Evolutionary conservation across 37 sponge, comb jelly and placozoan species (phyloP).

Genomic region (Ianthella basta): DNA sequence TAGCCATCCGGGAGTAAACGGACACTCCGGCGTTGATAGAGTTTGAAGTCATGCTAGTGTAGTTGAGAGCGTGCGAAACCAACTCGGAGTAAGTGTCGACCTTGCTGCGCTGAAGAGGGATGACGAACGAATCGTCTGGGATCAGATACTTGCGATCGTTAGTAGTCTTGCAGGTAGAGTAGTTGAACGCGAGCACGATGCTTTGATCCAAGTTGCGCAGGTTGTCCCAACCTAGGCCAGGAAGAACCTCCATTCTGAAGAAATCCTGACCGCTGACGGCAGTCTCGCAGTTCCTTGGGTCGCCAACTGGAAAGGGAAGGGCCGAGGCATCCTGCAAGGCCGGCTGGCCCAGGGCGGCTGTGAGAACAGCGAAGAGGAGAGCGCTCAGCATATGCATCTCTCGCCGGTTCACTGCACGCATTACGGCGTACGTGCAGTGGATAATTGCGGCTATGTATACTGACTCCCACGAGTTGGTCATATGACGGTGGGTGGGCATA

Average conservation of each 20-base stretch:
- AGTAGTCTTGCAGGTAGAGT: conserved; percentile 36
- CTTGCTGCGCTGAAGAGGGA: conserved; percentile 47
- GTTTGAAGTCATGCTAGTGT: conserved; percentile 33
- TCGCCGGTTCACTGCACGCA: no score
- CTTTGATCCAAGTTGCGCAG: conserved; percentile 48
- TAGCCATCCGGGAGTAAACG: conserved; percentile 28
- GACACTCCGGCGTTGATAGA: conserved; percentile 40
- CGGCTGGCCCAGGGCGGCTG: not conserved
- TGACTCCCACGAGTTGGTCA: no score
- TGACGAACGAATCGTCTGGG: conserved; percentile 44
- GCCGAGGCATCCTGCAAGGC: not conserved
- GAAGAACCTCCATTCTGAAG: conserved; percentile 46
- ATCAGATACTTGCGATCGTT: conserved; percentile 48
- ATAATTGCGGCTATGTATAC: no score
- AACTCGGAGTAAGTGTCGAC: conserved; percentile 41
- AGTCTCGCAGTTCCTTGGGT: conserved; percentile 31
- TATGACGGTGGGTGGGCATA: no score
- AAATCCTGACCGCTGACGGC: not conserved
- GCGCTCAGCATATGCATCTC: no score
- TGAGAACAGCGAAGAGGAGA: no score
- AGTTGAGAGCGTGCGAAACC: conserved; percentile 40
- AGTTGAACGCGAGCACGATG: conserved; percentile 36
- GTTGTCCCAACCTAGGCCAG: conserved; percentile 67
- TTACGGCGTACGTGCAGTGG: no score
- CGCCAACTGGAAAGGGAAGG: conserved; percentile 14